A percentile compares a stretch with the other conserved stretches of the same genome.
phyloP scores from a whole-genome alignment of 2,113 vertebrate genomes.

The Riparia riparia region DNA sequence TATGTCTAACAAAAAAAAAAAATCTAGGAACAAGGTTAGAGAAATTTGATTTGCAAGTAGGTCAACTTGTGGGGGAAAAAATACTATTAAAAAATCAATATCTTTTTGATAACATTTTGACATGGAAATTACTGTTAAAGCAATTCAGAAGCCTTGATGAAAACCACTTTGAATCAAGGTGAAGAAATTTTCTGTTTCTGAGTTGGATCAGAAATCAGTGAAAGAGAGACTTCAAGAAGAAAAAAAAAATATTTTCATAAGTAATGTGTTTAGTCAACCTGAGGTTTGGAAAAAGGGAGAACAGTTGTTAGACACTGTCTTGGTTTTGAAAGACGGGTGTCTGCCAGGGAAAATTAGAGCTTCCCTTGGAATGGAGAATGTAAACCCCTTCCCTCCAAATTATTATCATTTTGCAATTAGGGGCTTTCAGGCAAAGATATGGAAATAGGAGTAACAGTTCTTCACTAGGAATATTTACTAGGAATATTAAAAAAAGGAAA shows the following conservation, averaged over 20 bases:
- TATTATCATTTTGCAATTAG: too few species aligned
- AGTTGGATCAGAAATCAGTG: not conserved
- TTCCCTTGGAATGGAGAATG: too few species aligned
- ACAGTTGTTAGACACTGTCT: not conserved
- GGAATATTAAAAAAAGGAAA: too few species aligned
- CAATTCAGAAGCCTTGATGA: not conserved
- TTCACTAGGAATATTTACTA: too few species aligned
- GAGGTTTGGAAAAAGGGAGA: not conserved
- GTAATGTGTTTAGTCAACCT: not conserved
- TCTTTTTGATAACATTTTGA: not conserved
- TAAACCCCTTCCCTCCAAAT: too few species aligned
- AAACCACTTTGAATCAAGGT: not conserved
- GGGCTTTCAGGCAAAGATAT: too few species aligned
- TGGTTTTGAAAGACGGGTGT: too few species aligned
- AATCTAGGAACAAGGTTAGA: not conserved
- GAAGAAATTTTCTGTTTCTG: not conserved
- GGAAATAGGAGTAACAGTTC: too few species aligned
- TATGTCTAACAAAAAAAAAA: not conserved
- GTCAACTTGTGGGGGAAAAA: accelerated
- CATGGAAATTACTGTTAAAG: not conserved
- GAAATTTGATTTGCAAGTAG: not conserved
- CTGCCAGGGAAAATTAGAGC: too few species aligned
- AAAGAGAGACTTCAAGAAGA: not conserved
- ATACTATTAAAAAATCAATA: not conserved
- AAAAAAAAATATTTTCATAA: not conserved